Evolutionary conservation across 2,888 invertebrate species (phyloP).

Genomic region (Cataglyphis altisquamis): DNA sequence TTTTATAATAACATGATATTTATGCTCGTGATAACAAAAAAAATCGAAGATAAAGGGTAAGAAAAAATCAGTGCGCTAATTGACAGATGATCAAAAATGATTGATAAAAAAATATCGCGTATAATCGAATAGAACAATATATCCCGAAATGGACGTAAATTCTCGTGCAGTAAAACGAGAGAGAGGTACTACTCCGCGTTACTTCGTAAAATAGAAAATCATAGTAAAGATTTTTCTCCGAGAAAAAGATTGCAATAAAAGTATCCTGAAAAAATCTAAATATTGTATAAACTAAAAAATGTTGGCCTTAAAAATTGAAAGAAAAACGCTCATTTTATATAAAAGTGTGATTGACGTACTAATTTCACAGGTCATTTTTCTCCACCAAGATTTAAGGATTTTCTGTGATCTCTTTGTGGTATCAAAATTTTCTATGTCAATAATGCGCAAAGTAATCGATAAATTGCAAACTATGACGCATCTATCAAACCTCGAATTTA

Average conservation of each 20-base stretch:
- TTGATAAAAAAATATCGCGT: not conserved
- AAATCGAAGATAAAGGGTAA: not conserved
- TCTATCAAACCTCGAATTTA: constrained; percentile 47
- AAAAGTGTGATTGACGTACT: constrained; percentile 62
- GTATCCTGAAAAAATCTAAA: not conserved
- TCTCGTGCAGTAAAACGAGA: not conserved
- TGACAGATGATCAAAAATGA: not conserved
- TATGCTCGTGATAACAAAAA: not conserved
- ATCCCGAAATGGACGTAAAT: constrained; percentile 9
- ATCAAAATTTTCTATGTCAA: constrained; percentile 57
- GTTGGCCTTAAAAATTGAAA: not conserved
- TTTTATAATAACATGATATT: not conserved
- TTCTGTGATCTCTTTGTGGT: constrained; percentile 50
- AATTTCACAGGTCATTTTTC: constrained; percentile 60
- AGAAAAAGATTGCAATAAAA: not conserved
- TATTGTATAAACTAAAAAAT: not conserved
- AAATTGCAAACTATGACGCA: constrained; percentile 52
- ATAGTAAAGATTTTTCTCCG: not conserved
- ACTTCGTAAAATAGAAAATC: constrained; percentile 8
- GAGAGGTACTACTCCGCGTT: not conserved
- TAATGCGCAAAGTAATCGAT: constrained; percentile 47
- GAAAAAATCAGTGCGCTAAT: not conserved
- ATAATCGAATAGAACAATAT: not conserved
- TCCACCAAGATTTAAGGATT: constrained; percentile 57
- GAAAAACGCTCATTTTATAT: not conserved